Evolutionary conservation across 2,113 vertebrate genomes (phyloP).

Genomic region (Eolophus roseicapilla): DNA sequence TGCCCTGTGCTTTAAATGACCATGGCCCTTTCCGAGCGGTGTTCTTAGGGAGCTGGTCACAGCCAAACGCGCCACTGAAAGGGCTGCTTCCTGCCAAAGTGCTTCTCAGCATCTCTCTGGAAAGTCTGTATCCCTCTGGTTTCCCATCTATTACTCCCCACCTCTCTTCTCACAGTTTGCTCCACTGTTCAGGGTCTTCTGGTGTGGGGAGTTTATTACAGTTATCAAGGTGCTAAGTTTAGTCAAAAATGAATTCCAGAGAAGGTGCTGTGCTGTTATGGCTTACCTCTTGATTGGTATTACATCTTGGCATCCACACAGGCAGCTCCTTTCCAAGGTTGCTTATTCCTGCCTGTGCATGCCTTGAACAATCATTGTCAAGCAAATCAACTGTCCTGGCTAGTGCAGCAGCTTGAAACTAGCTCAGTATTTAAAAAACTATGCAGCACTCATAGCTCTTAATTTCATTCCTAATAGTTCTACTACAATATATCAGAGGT

Average conservation of each 20-base stretch:
- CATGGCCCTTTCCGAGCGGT: not conserved
- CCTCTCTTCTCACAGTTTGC: not conserved
- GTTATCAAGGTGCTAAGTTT: not conserved
- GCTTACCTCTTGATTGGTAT: not conserved
- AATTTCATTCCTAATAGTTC: not conserved
- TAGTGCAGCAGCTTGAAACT: not conserved
- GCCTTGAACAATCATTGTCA: not conserved
- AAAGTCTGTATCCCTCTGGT: not conserved
- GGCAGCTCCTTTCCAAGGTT: not conserved
- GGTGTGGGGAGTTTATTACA: not conserved
- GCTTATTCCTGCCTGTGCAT: not conserved
- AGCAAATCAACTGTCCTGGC: not conserved
- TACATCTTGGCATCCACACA: not conserved
- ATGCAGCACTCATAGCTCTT: not conserved
- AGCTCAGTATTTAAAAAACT: not conserved
- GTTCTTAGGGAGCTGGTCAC: not conserved
- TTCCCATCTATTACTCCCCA: not conserved
- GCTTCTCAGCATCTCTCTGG: not conserved
- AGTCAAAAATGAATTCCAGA: not conserved
- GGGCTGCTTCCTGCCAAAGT: not conserved
- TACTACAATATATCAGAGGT: not conserved
- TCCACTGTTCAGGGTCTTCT: not conserved
- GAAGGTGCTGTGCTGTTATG: not conserved
- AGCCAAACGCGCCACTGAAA: not conserved
- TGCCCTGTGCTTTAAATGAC: not conserved